Percentiles rank a stretch among this genome's conserved stretches.
Conservation (phyloP, 64 coral and sea anemone genomes). For the Dendrophyllia cribrosa region DNA sequence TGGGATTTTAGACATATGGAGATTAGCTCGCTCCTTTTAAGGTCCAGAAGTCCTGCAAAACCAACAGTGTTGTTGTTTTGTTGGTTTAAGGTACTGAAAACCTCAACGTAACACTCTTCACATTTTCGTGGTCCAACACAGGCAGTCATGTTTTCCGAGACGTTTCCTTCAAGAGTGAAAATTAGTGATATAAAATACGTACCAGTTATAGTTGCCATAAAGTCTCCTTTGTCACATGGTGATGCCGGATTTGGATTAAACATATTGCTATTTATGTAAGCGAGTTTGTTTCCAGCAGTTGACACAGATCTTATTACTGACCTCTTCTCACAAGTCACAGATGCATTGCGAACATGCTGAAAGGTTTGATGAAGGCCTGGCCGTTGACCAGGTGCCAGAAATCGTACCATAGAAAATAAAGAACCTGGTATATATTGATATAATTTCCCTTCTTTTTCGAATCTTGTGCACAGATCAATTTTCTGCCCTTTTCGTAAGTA, state of each 20-base stretch:
- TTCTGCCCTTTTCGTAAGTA: constrained; percentile 8
- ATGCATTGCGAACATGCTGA: neutral
- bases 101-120: neutral
- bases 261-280: neutral
- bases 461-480: neutral
- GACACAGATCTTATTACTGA: neutral
- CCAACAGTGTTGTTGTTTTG: neutral
- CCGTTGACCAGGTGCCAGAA: neutral
- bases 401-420: constrained; percentile 7
- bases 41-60: neutral
- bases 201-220: neutral
- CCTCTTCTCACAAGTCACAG: neutral
- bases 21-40: neutral
- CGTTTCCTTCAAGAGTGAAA: neutral
- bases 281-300: constrained; percentile 13
- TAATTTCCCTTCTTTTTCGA: neutral
- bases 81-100: neutral
- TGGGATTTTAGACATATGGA: neutral
- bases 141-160: constrained; percentile 1
- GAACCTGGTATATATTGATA: neutral
- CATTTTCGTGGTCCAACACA: constrained; percentile 27
- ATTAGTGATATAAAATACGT: constrained; percentile 10
- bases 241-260: neutral
- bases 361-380: constrained; percentile 22
- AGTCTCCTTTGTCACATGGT: neutral